A percentile compares a stretch with the other conserved stretches of the same genome.
phyloP scores from a whole-genome alignment of 2,888 invertebrate species.

The Drosophila prostipennis region DNA sequence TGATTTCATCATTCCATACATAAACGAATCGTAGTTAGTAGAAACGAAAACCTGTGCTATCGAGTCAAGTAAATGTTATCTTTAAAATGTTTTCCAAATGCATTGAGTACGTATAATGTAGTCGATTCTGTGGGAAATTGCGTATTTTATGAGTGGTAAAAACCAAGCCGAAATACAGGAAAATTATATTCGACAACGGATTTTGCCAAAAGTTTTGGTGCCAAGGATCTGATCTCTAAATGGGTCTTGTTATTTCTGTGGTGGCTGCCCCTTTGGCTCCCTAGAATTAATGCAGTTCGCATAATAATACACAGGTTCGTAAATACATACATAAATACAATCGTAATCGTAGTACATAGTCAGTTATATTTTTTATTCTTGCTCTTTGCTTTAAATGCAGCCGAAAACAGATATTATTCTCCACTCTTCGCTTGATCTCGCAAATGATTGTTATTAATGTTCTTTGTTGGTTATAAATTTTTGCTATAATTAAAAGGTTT shows the following conservation, averaged over 20 bases:
- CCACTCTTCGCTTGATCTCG: constrained; percentile 34
- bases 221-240: constrained; percentile 33
- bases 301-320: constrained; percentile 62
- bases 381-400: constrained; percentile 62
- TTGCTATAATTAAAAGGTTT: constrained; percentile 63
- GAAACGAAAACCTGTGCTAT: constrained; percentile 39
- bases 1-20: constrained; percentile 63
- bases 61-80: constrained; percentile 28
- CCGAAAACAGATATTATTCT: constrained; percentile 54
- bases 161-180: not conserved
- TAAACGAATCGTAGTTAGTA: constrained; percentile 48
- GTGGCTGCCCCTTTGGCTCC: constrained; percentile 46
- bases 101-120: constrained; percentile 28
- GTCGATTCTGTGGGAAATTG: constrained; percentile 10
- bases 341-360: constrained; percentile 68
- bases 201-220: constrained; percentile 12
- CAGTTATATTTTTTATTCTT: constrained; percentile 48
- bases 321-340: constrained; percentile 74
- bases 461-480: constrained; percentile 49
- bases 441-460: constrained; percentile 52
- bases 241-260: constrained; percentile 12
- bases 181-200: not conserved
- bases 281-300: constrained; percentile 66
- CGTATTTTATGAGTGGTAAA: not conserved
- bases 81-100: constrained; percentile 34